Evolutionary conservation across 2,888 invertebrate species (phyloP).

Genomic region (Rhogogaster chlorosoma): DNA sequence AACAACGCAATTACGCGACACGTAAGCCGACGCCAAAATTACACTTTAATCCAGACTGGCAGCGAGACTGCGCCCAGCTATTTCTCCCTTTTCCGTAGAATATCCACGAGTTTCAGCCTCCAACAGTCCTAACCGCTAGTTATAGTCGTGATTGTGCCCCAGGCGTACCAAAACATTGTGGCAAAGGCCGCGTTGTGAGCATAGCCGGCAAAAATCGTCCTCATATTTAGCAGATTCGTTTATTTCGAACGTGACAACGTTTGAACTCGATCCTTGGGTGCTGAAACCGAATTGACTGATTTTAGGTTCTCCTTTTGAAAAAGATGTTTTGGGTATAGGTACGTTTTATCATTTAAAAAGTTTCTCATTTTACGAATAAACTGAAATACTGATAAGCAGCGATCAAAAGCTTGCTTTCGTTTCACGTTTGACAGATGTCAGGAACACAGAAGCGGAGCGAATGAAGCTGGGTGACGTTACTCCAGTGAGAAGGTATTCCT

Average conservation of each 20-base stretch:
- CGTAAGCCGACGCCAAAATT: constrained; percentile 74
- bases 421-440: not conserved
- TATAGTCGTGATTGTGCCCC: constrained; percentile 37
- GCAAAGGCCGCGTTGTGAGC: not conserved
- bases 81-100: constrained; percentile 48
- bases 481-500: constrained; percentile 1
- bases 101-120: constrained; percentile 37
- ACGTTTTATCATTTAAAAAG: not conserved
- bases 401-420: not conserved
- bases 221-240: not conserved
- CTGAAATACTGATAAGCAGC: not conserved
- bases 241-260: not conserved
- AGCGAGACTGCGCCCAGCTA: constrained; percentile 47
- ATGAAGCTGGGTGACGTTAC: not conserved
- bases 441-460: not conserved
- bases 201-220: not conserved
- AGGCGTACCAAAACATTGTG: not conserved
- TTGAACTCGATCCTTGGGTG: not conserved
- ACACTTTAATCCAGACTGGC: constrained; percentile 69
- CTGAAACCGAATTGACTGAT: not conserved
- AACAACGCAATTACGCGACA: constrained; percentile 74
- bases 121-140: constrained; percentile 32
- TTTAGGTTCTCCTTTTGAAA: not conserved
- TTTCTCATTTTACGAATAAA: not conserved
- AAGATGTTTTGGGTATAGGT: not conserved